Conservation (phyloP, 1,140 invertebrate genomes). For the Apis laboriosa region DNA sequence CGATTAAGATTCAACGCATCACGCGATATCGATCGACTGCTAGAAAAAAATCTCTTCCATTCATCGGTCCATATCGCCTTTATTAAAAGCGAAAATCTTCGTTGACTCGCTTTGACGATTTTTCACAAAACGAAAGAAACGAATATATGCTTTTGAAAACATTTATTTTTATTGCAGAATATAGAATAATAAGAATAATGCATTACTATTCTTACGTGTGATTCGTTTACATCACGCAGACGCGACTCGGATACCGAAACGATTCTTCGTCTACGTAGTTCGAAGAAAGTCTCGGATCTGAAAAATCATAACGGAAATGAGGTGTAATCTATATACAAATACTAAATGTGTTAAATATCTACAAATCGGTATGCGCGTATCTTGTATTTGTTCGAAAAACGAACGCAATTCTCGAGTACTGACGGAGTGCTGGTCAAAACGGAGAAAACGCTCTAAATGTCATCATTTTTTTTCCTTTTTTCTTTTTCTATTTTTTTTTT, state of each 20-base stretch:
- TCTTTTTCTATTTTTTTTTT: too few species aligned
- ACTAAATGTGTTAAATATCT: constrained; percentile 62
- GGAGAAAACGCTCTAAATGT: background rate
- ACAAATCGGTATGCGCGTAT: constrained; percentile 34
- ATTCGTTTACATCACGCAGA: constrained; percentile 17
- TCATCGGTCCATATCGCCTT: too few species aligned
- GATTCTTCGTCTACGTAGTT: constrained; percentile 28
- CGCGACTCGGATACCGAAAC: constrained; percentile 25
- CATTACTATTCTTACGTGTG: constrained; percentile 46
- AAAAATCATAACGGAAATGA: constrained; percentile 15
- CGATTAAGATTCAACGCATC: too few species aligned
- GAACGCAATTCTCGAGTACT: background rate
- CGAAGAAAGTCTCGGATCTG: constrained; percentile 24
- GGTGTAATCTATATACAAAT: constrained; percentile 61
- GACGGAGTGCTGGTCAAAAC: background rate
- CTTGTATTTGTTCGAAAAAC: constrained; percentile 14
- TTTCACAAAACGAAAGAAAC: background rate
- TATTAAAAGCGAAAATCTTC: too few species aligned
- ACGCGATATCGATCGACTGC: too few species aligned
- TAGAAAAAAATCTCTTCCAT: too few species aligned
- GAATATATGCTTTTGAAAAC: constrained; percentile 10
- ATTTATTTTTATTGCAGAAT: constrained; percentile 52
- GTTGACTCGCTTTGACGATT: background rate
- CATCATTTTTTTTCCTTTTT: too few species aligned
- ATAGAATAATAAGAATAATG: constrained; percentile 56